phyloP scores from a whole-genome alignment of 2,888 invertebrate species.

The Aleiodes leptofemur region DNA sequence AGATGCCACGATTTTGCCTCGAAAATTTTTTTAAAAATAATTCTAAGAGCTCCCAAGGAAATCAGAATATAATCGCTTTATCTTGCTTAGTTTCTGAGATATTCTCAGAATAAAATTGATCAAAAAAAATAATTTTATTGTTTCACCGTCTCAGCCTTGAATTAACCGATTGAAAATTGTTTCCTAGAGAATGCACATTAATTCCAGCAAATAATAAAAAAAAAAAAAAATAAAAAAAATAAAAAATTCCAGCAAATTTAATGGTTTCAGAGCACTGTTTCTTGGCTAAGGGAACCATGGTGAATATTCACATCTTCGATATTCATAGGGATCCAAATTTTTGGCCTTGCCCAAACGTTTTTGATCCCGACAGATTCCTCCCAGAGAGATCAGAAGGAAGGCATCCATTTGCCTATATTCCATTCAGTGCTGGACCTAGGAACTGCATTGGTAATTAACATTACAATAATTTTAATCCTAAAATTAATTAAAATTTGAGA shows the following conservation, averaged over 20 bases:
- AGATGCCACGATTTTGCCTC: too few relatives aligned
- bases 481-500: too few relatives aligned
- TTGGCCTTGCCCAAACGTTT: conserved; percentile 81
- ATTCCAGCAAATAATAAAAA: too few relatives aligned
- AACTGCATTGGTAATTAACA: conserved; percentile 80
- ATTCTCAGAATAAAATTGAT: too few relatives aligned
- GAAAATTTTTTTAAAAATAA: too few relatives aligned
- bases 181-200: too few relatives aligned
- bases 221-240: neutral
- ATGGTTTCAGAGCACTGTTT: conserved; percentile 71
- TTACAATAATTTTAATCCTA: too few relatives aligned
- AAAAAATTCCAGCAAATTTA: neutral
- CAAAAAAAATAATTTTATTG: neutral
- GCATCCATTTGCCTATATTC: conserved; percentile 81
- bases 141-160: too few relatives aligned
- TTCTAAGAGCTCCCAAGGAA: too few relatives aligned
- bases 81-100: too few relatives aligned
- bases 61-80: too few relatives aligned
- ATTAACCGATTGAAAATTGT: too few relatives aligned
- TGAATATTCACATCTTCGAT: conserved; percentile 78
- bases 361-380: conserved; percentile 82
- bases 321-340: conserved; percentile 80
- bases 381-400: conserved; percentile 75
- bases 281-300: conserved; percentile 76
- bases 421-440: conserved; percentile 82